Percentiles rank a stretch among this genome's conserved stretches.
phyloP scores from a whole-genome alignment of 2,888 invertebrate species.

The Drosophila formosana region DNA sequence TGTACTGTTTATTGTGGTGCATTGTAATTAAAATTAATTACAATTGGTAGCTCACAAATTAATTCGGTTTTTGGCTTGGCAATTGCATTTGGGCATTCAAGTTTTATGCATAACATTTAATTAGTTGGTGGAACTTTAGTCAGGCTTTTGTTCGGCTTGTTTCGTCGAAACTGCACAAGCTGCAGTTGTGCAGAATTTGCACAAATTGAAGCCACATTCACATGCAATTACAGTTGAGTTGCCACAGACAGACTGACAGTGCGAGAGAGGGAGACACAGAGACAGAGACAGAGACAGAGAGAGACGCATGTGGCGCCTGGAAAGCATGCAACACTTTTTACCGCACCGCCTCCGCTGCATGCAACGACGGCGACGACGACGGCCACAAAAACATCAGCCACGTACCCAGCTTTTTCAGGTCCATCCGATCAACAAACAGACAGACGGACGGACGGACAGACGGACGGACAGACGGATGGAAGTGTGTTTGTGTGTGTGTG shows the following conservation, averaged over 20 bases:
- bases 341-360: no score
- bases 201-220: constrained; percentile 4
- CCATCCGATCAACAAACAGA: neutral
- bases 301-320: constrained; percentile 10
- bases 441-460: neutral
- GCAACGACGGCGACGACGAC: no score
- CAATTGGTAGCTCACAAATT: neutral
- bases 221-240: constrained; percentile 21
- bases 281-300: no score
- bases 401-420: neutral
- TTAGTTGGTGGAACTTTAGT: constrained; percentile 3
- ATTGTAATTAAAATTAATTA: constrained; percentile 10
- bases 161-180: neutral
- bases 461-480: neutral
- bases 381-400: constrained; percentile 3
- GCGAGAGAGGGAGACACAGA: no score
- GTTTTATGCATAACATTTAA: no score
- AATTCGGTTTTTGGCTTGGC: no score
- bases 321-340: constrained; percentile 15
- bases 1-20: neutral
- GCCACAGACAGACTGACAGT: neutral
- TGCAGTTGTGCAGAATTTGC: neutral
- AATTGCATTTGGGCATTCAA: no score
- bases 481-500: neutral
- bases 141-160: constrained; percentile 6